A percentile compares a stretch with the other conserved stretches of the same genome.
Evolutionary conservation across 2,888 invertebrate genomes (phyloP).

Genomic region (Helobdella robusta): DNA sequence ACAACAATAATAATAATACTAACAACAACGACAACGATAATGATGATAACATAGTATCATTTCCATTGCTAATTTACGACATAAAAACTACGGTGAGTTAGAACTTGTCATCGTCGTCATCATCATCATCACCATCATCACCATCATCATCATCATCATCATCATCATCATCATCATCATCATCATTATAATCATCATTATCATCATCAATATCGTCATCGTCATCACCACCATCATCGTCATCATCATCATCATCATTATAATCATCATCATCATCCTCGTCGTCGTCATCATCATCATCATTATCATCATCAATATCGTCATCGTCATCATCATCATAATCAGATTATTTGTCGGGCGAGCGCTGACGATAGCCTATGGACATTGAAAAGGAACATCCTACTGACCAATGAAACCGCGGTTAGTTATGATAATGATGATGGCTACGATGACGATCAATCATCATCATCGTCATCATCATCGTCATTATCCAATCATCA

Average conservation of each 20-base stretch:
- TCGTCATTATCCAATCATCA: too few relatives aligned
- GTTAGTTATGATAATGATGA: too few relatives aligned
- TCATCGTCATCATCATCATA: not conserved
- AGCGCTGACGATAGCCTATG: slow-evolving; percentile 15
- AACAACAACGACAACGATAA: too few relatives aligned
- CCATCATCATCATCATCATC: not conserved
- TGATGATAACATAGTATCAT: not conserved
- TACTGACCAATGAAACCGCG: not conserved
- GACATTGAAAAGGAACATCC: slow-evolving; percentile 9
- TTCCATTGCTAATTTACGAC: not conserved
- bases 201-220: not conserved
- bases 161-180: not conserved
- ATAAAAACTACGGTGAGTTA: too few relatives aligned
- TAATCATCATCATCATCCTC: too few relatives aligned
- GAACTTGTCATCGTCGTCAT: too few relatives aligned
- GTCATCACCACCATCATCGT: not conserved
- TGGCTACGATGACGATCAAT: too few relatives aligned
- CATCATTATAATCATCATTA: not conserved
- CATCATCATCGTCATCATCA: too few relatives aligned
- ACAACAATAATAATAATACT: too few relatives aligned
- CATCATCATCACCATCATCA: not conserved
- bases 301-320: not conserved
- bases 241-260: not conserved
- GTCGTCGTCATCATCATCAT: not conserved
- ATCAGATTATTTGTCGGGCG: slow-evolving; percentile 15